Percentiles rank a stretch among this genome's conserved stretches.
phyloP scores from a whole-genome alignment of 1,140 invertebrate species.

The Trissolcus basalis region DNA sequence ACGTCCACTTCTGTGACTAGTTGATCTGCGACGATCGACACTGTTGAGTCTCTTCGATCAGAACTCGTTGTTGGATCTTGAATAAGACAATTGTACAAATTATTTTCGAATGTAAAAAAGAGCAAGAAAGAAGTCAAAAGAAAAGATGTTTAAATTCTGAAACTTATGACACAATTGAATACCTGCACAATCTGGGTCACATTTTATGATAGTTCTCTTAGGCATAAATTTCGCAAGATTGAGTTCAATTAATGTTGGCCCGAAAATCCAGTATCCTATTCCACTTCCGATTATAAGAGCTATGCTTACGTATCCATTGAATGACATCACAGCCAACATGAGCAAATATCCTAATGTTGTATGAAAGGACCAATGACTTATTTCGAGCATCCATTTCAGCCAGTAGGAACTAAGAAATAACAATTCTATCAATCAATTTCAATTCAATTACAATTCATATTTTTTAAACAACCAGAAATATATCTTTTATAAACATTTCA shows the following conservation, averaged over 20 bases:
- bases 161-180: no score
- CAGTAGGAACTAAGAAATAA: constrained; percentile 57
- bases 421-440: no score
- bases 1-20: constrained; percentile 62
- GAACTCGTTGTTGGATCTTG: constrained; percentile 58
- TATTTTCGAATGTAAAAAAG: no score
- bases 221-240: constrained; percentile 61
- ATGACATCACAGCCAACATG: constrained; percentile 94
- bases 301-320: constrained; percentile 88
- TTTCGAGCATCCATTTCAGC: constrained; percentile 65
- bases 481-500: no score
- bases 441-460: constrained; percentile 11
- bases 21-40: constrained; percentile 64
- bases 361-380: constrained; percentile 73
- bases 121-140: no score
- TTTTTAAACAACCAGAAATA: neutral
- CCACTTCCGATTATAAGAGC: constrained; percentile 86
- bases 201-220: constrained; percentile 54
- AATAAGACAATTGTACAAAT: no score
- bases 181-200: constrained; percentile 68
- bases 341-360: constrained; percentile 85
- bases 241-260: constrained; percentile 65
- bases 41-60: constrained; percentile 62
- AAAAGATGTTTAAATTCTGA: no score
- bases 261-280: constrained; percentile 83